Evolutionary conservation across 2,113 vertebrate species (phyloP), one percentile per base, ranked within the genome.

Genomic region (Capreolus pygargus): DNA sequence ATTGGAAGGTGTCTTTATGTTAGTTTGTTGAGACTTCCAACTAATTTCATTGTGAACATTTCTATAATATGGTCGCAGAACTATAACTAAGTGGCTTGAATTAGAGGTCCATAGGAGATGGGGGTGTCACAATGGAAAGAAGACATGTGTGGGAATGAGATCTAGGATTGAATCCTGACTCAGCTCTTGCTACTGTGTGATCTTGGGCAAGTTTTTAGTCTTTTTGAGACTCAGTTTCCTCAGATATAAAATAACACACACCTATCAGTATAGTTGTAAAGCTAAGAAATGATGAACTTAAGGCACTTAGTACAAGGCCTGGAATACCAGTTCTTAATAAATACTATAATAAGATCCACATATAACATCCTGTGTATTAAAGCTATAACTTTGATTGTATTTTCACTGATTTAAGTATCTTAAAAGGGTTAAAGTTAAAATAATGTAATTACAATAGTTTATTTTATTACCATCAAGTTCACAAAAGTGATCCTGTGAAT

Each of bases 401-500:
- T 82, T 79, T 58, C 45, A 86, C 1, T 21, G 50, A 91, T 54
- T 87, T 64, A 47, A 74, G 27, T 60, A 17, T 91, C 90, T 95
- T 86, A 58, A 94, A 85, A 43, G 16, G 19, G 39, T 85, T 91
- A 43, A 70, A 74, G 43, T 43, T 79, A 85, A 97, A 78, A 79
- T 52, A 96, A 95, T 91, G 70, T 86, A 92, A 86, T 97, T 43
- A 95, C 0, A 97, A 55, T 5, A 82, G 64, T 43, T 61, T 60
- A 50, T 91, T 98, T 99, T 78, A 95, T 98, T 99, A 99, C 99
- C 99, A 86, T 99, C 99, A 90, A 99, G 99, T 97, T 99, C 99
- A 98, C 99, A 99, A 98, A 99, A 99, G 95, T 99, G 99, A 97
- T 99, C 99, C 98, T 99, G 99, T 91, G 99, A 99, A 64, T 99